A percentile compares a stretch with the other conserved stretches of the same genome.
Evolutionary conservation across 64 coral and sea anemone species (phyloP).

Genomic region (Stichodactyla mertensii): DNA sequence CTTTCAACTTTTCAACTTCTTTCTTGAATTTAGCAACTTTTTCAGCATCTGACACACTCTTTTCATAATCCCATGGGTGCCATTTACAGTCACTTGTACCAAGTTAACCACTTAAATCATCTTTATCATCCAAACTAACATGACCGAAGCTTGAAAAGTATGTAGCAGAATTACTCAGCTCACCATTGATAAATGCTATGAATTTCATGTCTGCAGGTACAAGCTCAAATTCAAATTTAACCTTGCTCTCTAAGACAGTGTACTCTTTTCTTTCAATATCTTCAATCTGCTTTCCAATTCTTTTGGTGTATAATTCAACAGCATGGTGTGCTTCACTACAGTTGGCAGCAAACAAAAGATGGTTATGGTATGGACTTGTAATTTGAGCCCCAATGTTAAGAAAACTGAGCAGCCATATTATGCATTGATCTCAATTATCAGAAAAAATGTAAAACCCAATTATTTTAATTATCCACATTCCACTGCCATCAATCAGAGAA

Average conservation of each 20-base stretch:
- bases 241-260: conserved; percentile 10
- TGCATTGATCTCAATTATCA: conserved; percentile 1
- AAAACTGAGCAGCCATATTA: conserved; percentile 56
- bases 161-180: conserved; percentile 12
- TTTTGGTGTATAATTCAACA: background rate
- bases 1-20: too few species aligned
- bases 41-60: background rate
- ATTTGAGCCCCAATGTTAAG: conserved; percentile 30
- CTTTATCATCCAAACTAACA: background rate
- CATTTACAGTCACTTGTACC: too few species aligned
- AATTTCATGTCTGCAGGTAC: conserved; percentile 18
- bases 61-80: conserved; percentile 19
- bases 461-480: too few species aligned
- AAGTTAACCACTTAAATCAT: background rate
- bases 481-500: too few species aligned
- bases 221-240: conserved; percentile 48
- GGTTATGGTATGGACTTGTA: conserved; percentile 29
- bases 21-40: background rate
- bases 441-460: too few species aligned
- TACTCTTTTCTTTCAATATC: conserved; percentile 18
- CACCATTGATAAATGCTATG: conserved; percentile 15
- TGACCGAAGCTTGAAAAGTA: conserved; percentile 26
- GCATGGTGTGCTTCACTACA: conserved; percentile 27
- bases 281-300: conserved; percentile 23
- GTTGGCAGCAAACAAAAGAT: conserved; percentile 35